Evolutionary conservation across 2,888 invertebrate species (phyloP), one percentile per base, ranked within the genome.

Genomic region (Caprella mutica): DNA sequence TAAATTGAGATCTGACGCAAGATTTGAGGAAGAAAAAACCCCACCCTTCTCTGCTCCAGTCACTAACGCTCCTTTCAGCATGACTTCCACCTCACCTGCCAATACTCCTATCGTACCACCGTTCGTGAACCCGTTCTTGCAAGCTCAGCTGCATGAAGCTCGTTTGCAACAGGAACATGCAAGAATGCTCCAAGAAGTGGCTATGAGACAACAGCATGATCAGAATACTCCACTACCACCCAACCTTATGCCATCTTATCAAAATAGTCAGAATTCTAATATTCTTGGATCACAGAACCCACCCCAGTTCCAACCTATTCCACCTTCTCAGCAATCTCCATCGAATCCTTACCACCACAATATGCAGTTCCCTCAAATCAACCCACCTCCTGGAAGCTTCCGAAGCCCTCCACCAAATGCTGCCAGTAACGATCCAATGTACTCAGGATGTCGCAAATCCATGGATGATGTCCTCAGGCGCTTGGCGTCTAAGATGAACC

Each of bases 391-490:
- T n/a, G n/a, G n/a, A 53, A 48, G 14, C 27, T 12, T 48, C 27
- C 27, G 48, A n/a, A 12, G n/a, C 19, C 8, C 48, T 21, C 19
- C 29, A 12, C 29, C 48, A 48, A 14, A 55, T 51, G 59, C 30
- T 14, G 59, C 55, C 30, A 21, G 55, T 19, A 53, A 52, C 12
- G 58, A 46, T 14, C 26, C 48, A 9, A 30, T 50, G 27, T 52
- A 39, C 46, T 29, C 33, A 19, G 55, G 48, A 3, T 58, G 52
- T 35, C 40, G 58, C 24, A 58, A 58, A 73, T 85, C 88, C 62
- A 90, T 91, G 90, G 90, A 91, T 76, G 88, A 90, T 76, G 90
- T 91, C 43, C 77, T 89, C 54, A 86, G 87, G 74, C 80, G 86
- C 72, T 78, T 86, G 68, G 88, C 86, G 66, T 85, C 86, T 65